Base-by-base conservation (phyloP, 2,797 vertebrate genomes). In the Halcyon chelicuti region DNA sequence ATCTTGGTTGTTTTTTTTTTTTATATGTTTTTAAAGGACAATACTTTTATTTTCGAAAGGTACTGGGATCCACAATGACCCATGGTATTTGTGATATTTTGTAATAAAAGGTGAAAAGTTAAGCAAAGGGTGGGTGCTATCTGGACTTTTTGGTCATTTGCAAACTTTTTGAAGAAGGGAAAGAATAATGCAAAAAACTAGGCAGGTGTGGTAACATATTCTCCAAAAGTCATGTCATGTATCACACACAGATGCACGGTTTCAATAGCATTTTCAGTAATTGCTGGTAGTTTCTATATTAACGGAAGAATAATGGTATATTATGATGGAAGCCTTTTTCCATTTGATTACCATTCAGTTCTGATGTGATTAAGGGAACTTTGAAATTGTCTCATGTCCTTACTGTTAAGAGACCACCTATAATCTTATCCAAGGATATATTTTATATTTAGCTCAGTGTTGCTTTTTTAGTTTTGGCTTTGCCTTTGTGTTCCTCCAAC, bases 261-360 rank as follows among this genome's bases (percentile, higher is more conserved):
- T 92, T 80, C 79, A 86, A 31, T 16, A 79, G 16, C 51, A 83
- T 78, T 94, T 90, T 51, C 94, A 87, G 65, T 55, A 91, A 68
- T 9, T 42, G 28, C 62, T 35, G 21, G 19, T 77, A 42, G 65
- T 39, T 89, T 96, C 91, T 90, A 5, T 68, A 91, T 39, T 78
- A 84, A 85, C 39, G 58, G 52, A 94, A 94, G 52, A 87, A 63
- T 57, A 87, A n/a, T n/a, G 19, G 18, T 70, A 75, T 92, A 63
- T 44, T 75, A 96, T 93, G 72, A 85, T 35, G 58, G 47, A 93
- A 95, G 26, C 19, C 44, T 61, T 87, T 96, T 96, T 89, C 95
- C 49, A 91, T 95, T 96, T 88, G 61, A 95, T 94, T 94, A 91
- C 42, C 33, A 73, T 95, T 95, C 71, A 58, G 49, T 90, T 97